phyloP scores from a whole-genome alignment of 2,113 vertebrate genomes.

The Lanius collurio region DNA sequence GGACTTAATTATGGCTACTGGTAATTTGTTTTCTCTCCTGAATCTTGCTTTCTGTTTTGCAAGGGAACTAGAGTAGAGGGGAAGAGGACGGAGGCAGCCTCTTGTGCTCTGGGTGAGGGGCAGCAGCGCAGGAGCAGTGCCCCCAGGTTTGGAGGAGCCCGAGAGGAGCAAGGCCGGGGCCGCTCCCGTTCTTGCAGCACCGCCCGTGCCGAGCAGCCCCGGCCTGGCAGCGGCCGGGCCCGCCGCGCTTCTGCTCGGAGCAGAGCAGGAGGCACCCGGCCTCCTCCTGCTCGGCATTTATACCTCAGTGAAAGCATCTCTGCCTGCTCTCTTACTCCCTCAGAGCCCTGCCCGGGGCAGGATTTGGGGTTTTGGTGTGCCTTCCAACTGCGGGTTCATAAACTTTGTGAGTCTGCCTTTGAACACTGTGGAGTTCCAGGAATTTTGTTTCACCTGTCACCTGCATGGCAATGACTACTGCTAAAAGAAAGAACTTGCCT shows the following conservation, averaged over 20 bases:
- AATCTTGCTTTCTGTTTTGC: not conserved
- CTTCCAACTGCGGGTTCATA: not conserved
- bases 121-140: not conserved
- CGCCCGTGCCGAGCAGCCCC: not conserved
- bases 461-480: not conserved
- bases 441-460: not conserved
- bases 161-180: not conserved
- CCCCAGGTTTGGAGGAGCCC: not conserved
- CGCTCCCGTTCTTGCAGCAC: not conserved
- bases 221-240: not conserved
- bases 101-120: not conserved
- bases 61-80: not conserved
- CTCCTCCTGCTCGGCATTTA: not conserved
- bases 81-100: not conserved
- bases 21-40: not conserved
- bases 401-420: not conserved
- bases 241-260: not conserved
- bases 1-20: constrained; percentile 52
- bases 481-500: not conserved
- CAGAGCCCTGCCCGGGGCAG: not conserved
- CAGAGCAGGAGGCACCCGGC: not conserved
- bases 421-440: not conserved
- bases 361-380: not conserved
- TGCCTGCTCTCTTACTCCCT: not conserved
- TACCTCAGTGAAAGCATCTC: not conserved